Conservation (phyloP, 2,113 vertebrate genomes). For the Grallaria varia region DNA sequence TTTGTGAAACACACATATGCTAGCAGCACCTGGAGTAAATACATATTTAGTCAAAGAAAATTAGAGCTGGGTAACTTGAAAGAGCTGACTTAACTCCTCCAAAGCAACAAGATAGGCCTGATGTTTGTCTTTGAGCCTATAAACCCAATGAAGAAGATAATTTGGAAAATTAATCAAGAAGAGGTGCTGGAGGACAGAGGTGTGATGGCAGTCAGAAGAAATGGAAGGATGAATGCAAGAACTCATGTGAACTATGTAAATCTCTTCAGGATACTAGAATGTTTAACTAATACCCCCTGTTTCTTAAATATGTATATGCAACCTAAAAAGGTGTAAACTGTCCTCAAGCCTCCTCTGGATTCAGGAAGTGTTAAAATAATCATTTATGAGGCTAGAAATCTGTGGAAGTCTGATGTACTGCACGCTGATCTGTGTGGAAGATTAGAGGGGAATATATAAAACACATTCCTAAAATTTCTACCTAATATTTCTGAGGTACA, state of each 20-base stretch:
- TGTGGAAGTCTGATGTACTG: background rate
- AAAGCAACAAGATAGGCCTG: background rate
- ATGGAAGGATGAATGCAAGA: background rate
- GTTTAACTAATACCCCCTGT: background rate
- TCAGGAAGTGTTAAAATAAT: background rate
- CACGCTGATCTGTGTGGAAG: background rate
- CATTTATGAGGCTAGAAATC: background rate
- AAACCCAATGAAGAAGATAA: background rate
- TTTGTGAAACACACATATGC: background rate
- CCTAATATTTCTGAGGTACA: background rate
- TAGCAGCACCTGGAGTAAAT: conserved; percentile 4
- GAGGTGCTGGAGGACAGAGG: background rate
- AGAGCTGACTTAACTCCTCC: background rate
- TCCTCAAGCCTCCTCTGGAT: background rate
- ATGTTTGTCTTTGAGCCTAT: background rate
- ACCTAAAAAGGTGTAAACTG: background rate
- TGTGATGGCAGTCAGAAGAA: background rate
- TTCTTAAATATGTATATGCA: background rate
- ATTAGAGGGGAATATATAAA: background rate
- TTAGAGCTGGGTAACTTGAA: background rate
- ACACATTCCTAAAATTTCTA: background rate
- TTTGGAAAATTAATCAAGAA: background rate
- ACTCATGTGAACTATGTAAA: background rate
- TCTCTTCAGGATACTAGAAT: background rate
- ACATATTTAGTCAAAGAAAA: conserved; percentile 5